These are phyloP conservation scores for Sialis lutaria DNA, from an alignment of 2,888 invertebrate genomes.

Conservation along the genomic window DNA sequence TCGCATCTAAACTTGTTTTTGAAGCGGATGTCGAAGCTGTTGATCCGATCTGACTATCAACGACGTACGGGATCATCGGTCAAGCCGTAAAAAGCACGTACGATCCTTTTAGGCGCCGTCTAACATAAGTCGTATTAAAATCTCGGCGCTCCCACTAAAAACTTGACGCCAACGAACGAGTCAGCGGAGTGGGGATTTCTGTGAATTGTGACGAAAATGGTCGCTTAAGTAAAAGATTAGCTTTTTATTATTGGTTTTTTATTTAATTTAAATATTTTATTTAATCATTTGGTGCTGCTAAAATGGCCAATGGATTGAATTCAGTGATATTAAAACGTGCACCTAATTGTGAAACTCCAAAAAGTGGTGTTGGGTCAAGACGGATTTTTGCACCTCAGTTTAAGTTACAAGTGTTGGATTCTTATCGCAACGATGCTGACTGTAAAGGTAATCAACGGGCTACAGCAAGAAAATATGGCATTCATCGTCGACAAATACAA, in stretches of 20 bases:
- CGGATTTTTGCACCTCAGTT: constrained; percentile 80
- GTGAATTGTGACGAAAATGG: constrained; percentile 31
- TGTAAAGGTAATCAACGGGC: constrained; percentile 82
- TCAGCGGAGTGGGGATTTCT: constrained; percentile 29
- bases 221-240: constrained; percentile 33
- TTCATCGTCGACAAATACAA: constrained; percentile 77
- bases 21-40: constrained; percentile 48
- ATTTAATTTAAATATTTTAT: constrained; percentile 18
- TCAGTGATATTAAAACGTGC: constrained; percentile 28
- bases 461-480: constrained; percentile 78
- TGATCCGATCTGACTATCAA: constrained; percentile 19
- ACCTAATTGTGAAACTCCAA: constrained; percentile 15
- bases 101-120: constrained; percentile 11
- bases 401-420: constrained; percentile 75
- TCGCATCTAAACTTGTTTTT: constrained; percentile 49
- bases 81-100: neutral
- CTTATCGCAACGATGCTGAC: constrained; percentile 69
- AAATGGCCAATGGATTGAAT: constrained; percentile 40
- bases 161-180: constrained; percentile 45
- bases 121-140: constrained; percentile 15
- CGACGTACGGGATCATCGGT: constrained; percentile 23
- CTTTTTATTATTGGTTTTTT: constrained; percentile 18
- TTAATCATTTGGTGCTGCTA: constrained; percentile 12
- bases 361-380: constrained; percentile 51
- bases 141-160: constrained; percentile 35